phyloP scores from a whole-genome alignment of 2,113 vertebrate species.

The Myanophis thanlyinensis region DNA sequence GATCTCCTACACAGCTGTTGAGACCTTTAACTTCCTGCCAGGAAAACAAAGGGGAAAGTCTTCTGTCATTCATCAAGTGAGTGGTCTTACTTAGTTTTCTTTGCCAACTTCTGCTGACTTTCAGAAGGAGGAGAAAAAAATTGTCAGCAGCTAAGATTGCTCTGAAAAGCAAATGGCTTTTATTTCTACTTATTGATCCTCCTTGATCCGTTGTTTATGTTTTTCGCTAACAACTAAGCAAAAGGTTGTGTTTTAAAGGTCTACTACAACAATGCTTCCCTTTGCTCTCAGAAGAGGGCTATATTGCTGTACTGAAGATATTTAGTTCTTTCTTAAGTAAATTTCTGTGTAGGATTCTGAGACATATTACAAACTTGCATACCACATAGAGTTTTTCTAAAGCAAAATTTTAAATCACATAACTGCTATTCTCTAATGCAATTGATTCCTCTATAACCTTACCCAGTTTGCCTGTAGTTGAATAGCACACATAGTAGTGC shows the following conservation, averaged over 20 bases:
- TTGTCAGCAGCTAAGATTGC: neutral
- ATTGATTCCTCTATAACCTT: neutral
- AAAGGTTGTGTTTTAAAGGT: neutral
- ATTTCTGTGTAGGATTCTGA: neutral
- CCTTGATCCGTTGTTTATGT: neutral
- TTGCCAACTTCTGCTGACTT: neutral
- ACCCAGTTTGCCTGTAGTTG: neutral
- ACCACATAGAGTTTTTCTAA: neutral
- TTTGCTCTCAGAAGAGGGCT: neutral
- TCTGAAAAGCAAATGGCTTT: neutral
- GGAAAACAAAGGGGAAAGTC: neutral
- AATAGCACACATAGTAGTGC: neutral
- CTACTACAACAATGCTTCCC: neutral
- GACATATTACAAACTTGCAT: neutral
- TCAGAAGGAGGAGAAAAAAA: neutral
- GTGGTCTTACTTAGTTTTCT: neutral
- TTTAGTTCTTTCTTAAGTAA: neutral
- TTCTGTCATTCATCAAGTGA: neutral
- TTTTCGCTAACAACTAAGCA: neutral
- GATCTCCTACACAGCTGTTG: neutral
- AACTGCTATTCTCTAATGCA: neutral
- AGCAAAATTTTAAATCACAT: neutral
- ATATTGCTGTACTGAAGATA: neutral
- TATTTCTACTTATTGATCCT: neutral
- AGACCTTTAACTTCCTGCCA: neutral